Evolutionary conservation across 2,113 vertebrate species (phyloP), one percentile per base, ranked within the genome.

Genomic region (Phylloscopus whistleri): DNA sequence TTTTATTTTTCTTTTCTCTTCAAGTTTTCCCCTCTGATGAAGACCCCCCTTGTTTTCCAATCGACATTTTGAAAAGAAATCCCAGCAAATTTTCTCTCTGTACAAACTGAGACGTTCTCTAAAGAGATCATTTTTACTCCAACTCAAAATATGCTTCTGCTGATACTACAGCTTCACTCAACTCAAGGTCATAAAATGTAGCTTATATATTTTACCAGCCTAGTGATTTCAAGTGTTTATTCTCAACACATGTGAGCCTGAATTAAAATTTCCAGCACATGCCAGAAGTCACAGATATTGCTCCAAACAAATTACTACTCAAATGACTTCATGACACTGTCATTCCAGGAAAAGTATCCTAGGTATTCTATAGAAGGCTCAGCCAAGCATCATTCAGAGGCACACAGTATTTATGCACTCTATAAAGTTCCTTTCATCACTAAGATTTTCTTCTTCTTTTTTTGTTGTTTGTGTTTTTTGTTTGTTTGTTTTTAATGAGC

Each of bases 151-250:
- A 88, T 2, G 14, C 28, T 76, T 60, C 56, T 66, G 53, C 56
- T 69, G 83, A 93, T 58, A 67, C 39, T 39, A 60, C n/a, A 74
- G 23, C 48, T 88, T 93, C 48, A 67, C 43, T 88, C 44, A 77
- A 78, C 48, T 81, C 63, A 63, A 77, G 31, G 79, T 78, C 52
- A 84, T 94, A 90, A 95, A 88, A 84, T 33, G 31, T 17, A 89
- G 64, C 35, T 78, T 84, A 75, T 89, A 27, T 88, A 67, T 90
- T 96, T 96, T 72, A 95, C 48, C 73, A 90, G 60, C 37, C 41
- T 55, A 46, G 85, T 63, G 60, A 88, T 78, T 92, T 95, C 64
- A 90, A 84, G 31, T 53, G 73, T 92, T 96, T 94, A 92, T 93
- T 93, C 46, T 93, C 69, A 94, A 83, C 78, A 96, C 64, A 87